Base-by-base conservation (phyloP, 1,140 invertebrate genomes). In the Trissolcus basalis region DNA sequence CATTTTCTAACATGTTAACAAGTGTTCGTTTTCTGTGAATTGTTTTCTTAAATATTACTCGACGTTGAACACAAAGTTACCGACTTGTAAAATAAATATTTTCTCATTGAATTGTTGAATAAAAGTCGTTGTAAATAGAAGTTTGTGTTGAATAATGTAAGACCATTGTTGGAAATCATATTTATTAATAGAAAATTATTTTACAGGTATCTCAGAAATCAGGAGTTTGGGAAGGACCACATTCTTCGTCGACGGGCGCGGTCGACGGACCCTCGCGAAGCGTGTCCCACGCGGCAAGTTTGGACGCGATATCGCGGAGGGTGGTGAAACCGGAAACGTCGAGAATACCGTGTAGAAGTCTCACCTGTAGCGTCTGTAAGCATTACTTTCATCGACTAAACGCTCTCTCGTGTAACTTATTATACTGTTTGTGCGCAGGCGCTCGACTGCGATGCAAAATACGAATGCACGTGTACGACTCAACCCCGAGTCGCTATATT, bases 291-390 rank as follows among this genome's bases (percentile, higher is more conserved):
- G 90, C 90, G 6, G 89, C 90, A 16, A 90, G 90, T 78, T 77
- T 91, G 70, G 90, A 91, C 77, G 89, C 90, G 35, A 91, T 91
- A 67, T 89, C 90, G 27, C 86, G 84, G 68, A 82, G 88, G 55
- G 82, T 84, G 81, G 86, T 88, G 60, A 89, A 87, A 83, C 83
- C 75, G 85, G 85, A 85, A 56, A 72, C 81, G 15, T 49, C 79
- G 45, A 82, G 83, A 69, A 78, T 75, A 41, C 87, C 85, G n/a
- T 89, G 85, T 87, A 82, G 87, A 58, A 89, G 89, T 80, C 89
- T 91, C 47, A 90, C 90, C 49, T 89, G 90, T 85, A 90, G 88
- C 83, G 87, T 90, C 79, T 89, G 91, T 91, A 90, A 90, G 90
- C 89, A 83, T 44, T 51, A 15, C 41, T 41, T 63, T 13, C 51